Conservation (phyloP, 2,888 invertebrate genomes). For the Eudasyphora cyanicolor region DNA sequence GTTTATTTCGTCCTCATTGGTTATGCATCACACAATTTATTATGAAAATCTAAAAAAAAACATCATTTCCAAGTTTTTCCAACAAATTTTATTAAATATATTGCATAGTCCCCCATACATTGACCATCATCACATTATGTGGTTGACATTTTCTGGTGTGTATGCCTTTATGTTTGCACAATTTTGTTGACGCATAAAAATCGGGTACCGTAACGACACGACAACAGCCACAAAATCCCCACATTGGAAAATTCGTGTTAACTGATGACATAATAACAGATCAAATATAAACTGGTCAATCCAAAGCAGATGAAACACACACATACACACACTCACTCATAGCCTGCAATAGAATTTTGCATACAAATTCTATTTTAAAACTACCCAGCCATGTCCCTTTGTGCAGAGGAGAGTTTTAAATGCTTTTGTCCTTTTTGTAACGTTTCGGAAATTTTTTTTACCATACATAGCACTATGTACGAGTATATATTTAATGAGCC, state of each 20-base stretch:
- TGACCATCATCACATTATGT: neutral
- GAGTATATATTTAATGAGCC: constrained; percentile 36
- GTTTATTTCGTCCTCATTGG: no score
- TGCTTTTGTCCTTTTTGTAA: neutral
- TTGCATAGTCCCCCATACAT: neutral
- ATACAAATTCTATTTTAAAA: neutral
- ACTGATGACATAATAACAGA: constrained; percentile 36
- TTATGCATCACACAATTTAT: no score
- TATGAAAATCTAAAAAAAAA: no score
- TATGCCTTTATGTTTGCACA: constrained; percentile 1
- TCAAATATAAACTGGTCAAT: constrained; percentile 22
- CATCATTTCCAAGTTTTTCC: no score
- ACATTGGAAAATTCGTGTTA: constrained; percentile 36
- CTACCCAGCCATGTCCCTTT: neutral
- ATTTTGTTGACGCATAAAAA: constrained; percentile 19
- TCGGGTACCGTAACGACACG: neutral
- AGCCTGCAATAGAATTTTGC: no score
- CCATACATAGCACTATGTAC: neutral
- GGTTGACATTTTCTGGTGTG: neutral
- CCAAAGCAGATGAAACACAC: neutral
- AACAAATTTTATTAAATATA: no score
- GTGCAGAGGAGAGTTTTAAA: no score
- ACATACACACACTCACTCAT: neutral
- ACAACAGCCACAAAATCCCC: constrained; percentile 44
- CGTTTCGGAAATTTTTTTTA: neutral